Evolutionary conservation across 2,797 vertebrate genomes (phyloP).

Genomic region (Coccyzus lansbergi): DNA sequence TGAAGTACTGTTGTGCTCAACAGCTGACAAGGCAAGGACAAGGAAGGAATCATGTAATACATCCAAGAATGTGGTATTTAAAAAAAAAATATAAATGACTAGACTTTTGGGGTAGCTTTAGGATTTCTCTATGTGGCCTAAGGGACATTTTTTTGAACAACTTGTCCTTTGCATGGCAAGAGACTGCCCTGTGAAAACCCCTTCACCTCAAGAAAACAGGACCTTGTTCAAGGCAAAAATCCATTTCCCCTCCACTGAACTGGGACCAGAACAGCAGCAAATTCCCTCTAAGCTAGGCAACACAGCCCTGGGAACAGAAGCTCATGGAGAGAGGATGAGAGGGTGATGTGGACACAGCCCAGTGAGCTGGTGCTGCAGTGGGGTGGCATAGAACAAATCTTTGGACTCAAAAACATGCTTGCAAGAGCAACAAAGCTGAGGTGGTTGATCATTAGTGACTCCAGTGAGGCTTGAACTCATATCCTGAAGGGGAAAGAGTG

Average conservation of each 20-base stretch:
- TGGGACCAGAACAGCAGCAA: background rate
- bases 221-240: background rate
- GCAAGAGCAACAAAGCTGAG: accelerated
- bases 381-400: background rate
- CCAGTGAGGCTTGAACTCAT: accelerated
- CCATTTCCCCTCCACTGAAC: background rate
- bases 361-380: background rate
- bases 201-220: background rate
- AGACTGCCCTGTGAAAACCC: background rate
- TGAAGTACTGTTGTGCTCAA: background rate
- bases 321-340: accelerated
- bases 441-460: slow-evolving; percentile 13
- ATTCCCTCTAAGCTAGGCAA: background rate
- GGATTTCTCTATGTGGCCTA: background rate
- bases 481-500: background rate
- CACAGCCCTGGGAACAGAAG: background rate
- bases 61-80: background rate
- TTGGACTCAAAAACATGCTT: background rate
- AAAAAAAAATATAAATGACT: background rate
- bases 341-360: accelerated
- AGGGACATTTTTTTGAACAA: background rate
- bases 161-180: background rate
- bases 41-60: background rate
- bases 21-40: background rate
- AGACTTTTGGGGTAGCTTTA: background rate